These are phyloP conservation scores for Salvelinus sp. DNA, from an alignment of 2,113 vertebrate species.

Conservation along the genomic window DNA sequence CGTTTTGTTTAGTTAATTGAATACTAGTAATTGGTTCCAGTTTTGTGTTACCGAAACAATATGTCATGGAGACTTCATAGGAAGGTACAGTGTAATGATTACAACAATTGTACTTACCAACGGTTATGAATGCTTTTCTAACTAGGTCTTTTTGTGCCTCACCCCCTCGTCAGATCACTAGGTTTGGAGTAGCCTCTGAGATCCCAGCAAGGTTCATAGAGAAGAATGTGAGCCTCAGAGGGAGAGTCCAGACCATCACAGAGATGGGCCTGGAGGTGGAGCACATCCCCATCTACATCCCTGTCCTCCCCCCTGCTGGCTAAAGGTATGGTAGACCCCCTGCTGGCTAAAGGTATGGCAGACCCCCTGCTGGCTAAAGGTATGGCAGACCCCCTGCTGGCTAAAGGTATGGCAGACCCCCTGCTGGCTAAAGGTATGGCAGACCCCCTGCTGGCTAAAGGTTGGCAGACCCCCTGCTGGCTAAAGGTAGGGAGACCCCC, in stretches of 20 bases:
- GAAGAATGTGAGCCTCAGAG: constrained; percentile 85
- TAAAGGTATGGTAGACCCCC: constrained; percentile 71
- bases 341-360: constrained; percentile 57
- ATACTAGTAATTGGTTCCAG: too few relatives aligned
- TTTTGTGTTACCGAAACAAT: too few relatives aligned
- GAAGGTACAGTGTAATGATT: too few relatives aligned
- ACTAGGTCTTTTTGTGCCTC: background rate
- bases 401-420: too few relatives aligned
- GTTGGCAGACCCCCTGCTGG: constrained; percentile 52
- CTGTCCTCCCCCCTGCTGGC: constrained; percentile 76
- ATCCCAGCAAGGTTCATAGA: constrained; percentile 86
- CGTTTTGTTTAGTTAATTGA: background rate
- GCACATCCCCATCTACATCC: constrained; percentile 86
- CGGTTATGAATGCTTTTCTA: background rate
- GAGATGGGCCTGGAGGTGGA: constrained; percentile 85
- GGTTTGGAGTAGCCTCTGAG: constrained; percentile 80
- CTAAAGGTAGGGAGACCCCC: too few relatives aligned
- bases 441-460: constrained; percentile 41
- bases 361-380: constrained; percentile 67
- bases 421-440: constrained; percentile 68
- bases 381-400: too few relatives aligned
- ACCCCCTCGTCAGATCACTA: constrained; percentile 75
- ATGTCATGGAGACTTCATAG: background rate
- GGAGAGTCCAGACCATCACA: constrained; percentile 77
- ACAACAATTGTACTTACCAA: background rate